Conservation (phyloP, 1,140 invertebrate species). For the Zaprionus ornatus region DNA sequence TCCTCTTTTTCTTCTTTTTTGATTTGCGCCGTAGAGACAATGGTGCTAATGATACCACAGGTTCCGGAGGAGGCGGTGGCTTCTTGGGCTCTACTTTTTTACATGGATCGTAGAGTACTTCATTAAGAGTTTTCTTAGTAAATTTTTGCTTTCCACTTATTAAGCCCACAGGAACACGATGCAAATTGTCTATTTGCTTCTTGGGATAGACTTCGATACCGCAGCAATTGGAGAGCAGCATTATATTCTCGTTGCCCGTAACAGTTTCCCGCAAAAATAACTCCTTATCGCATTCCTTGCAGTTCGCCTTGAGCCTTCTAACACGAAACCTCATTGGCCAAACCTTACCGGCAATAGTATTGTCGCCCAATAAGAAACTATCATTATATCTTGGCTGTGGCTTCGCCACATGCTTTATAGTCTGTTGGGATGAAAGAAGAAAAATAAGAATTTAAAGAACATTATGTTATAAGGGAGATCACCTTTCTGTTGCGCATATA, state of each 20-base stretch:
- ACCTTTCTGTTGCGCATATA: background rate
- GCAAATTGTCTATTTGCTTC: constrained; percentile 47
- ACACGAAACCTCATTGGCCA: constrained; percentile 57
- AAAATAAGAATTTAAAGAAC: background rate
- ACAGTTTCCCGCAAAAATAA: constrained; percentile 36
- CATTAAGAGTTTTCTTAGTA: constrained; percentile 19
- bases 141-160: constrained; percentile 41
- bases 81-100: background rate
- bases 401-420: background rate
- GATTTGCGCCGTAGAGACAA: background rate
- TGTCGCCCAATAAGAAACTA: constrained; percentile 23
- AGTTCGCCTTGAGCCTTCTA: constrained; percentile 23
- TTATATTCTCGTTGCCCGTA: constrained; percentile 35
- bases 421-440: background rate
- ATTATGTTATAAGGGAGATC: background rate
- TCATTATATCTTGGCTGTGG: constrained; percentile 44
- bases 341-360: constrained; percentile 50
- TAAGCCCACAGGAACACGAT: constrained; percentile 46
- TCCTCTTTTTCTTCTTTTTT: constrained; percentile 6
- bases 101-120: background rate
- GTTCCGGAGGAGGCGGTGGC: background rate
- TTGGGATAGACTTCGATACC: constrained; percentile 43
- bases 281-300: constrained; percentile 38
- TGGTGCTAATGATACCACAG: background rate
- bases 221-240: constrained; percentile 58